A percentile compares a stretch with the other conserved stretches of the same genome.
Conservation (phyloP, 2,113 vertebrate species). For the Enhydra lutris region DNA sequence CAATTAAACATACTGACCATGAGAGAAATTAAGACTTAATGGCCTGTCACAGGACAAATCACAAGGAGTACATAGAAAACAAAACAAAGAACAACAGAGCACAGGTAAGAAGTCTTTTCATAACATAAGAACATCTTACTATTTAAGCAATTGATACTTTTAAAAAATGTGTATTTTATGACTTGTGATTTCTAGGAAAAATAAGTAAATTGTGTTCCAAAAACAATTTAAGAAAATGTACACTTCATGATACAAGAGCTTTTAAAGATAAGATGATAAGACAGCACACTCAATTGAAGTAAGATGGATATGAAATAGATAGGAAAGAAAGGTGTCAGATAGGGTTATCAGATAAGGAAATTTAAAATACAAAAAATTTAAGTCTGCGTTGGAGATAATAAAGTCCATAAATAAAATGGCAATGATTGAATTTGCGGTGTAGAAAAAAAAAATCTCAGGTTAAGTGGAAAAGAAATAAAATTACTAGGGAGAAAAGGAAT, state of each 20-base stretch:
- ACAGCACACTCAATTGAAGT: not conserved
- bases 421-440: not conserved
- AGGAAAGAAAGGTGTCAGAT: not conserved
- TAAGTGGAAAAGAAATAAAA: not conserved
- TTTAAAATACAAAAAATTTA: not conserved
- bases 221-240: not conserved
- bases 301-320: not conserved
- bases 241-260: not conserved
- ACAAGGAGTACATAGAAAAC: not conserved
- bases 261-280: not conserved
- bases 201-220: not conserved
- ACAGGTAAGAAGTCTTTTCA: not conserved
- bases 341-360: not conserved
- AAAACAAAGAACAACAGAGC: not conserved
- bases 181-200: not conserved
- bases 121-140: not conserved
- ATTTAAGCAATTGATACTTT: not conserved
- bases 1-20: not conserved
- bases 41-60: not conserved
- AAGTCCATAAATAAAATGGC: not conserved
- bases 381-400: not conserved
- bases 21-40: not conserved
- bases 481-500: not conserved
- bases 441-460: not conserved
- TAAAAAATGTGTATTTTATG: not conserved